phyloP scores from a whole-genome alignment of 2,797 vertebrate genomes.

The Manis crassicaudata region DNA sequence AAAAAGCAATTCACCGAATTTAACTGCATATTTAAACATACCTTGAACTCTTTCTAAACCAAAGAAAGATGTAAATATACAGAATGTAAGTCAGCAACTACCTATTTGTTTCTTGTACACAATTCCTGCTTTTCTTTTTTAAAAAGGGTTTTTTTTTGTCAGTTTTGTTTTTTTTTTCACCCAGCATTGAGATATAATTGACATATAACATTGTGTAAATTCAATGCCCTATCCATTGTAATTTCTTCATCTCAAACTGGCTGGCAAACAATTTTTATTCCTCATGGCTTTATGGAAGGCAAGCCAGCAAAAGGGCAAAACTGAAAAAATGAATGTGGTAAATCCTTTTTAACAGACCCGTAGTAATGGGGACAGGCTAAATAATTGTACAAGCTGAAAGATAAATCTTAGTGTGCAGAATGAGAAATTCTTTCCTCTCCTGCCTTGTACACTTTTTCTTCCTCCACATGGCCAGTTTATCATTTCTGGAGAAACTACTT shows the following conservation, averaged over 20 bases:
- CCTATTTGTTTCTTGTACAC: not conserved
- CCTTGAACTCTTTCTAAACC: not conserved
- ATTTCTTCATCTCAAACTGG: not conserved
- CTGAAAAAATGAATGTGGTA: not conserved
- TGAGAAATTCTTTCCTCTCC: not conserved
- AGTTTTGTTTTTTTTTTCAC: not conserved
- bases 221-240: not conserved
- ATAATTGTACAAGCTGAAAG: not conserved
- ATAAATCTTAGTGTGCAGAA: not conserved
- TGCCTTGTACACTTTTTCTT: not conserved
- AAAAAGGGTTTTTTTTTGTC: not conserved
- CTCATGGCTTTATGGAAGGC: not conserved
- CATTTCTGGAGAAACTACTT: conserved; percentile 37
- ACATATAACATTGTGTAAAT: not conserved
- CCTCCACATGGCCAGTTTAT: not conserved
- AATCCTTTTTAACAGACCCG: not conserved
- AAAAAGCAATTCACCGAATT: not conserved
- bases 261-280: not conserved
- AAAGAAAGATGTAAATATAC: not conserved
- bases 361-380: not conserved
- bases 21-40: not conserved
- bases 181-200: not conserved
- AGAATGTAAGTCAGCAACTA: not conserved
- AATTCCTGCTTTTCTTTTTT: not conserved
- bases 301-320: not conserved